Evolutionary conservation across 2,888 invertebrate genomes (phyloP), one percentile per base, ranked within the genome.

Genomic region (Cotesia congregata): DNA sequence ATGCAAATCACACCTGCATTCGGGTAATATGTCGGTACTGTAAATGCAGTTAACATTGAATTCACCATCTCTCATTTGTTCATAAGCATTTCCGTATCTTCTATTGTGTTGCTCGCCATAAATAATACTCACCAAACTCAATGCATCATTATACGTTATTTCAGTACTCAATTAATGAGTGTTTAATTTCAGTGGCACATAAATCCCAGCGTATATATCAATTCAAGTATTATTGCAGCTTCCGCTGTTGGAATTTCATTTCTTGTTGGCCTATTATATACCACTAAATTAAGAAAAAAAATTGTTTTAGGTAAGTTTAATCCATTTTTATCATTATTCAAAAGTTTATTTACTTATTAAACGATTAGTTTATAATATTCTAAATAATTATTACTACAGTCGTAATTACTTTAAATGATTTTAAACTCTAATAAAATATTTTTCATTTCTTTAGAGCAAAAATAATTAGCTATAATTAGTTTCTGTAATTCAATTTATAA

Each of bases 171-270:
- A 62, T 62, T 62, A 17, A 62, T 15, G n/a, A 15, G 6, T 20
- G 6, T 77, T 76, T 60, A 38, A 38, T 72, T 85, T 60, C 81
- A 89, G 89, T 86, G 88, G 81, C 76, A 74, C 64, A 82, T 88
- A 61, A 83, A 83, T 71, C 79, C 85, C 1, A 78, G 78, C 5
- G 78, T 89, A 39, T 89, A 88, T 77, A 79, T 84, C 17, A 89
- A 88, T 79, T 88, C 89, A 2, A 86, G 87, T 30, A 83, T 85
- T n/a, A 89, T 89, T 71, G 88, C 88, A 0, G 70, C 83, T 0
- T 86, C 87, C 0, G 85, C 87, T 0, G 86, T 88, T 5, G n/a
- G 80, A 6, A 84, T 86, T 71, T 84, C 85, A 0, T 87, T 88
- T 78, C 76, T 89, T 12, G 80, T 80, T 39, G 79, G 80, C 61